Evolutionary conservation across 2,113 vertebrate genomes (phyloP).

Genomic region (Pandion haliaetus): DNA sequence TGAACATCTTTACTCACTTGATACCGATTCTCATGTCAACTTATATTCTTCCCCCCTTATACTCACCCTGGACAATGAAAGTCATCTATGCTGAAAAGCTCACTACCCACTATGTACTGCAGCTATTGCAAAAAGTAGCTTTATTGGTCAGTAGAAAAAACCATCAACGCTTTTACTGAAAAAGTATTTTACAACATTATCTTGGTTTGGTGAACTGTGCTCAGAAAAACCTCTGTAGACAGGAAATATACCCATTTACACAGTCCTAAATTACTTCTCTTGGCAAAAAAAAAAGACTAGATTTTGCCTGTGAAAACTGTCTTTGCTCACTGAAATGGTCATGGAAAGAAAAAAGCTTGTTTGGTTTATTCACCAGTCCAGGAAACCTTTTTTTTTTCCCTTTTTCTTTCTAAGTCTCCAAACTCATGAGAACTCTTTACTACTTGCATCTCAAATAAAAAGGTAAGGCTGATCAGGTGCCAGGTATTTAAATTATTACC

Average conservation of each 20-base stretch:
- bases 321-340: background rate
- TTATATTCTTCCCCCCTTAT: background rate
- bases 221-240: constrained; percentile 1
- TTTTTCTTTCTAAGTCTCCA: background rate
- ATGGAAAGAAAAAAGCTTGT: background rate
- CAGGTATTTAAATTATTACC: background rate
- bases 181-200: background rate
- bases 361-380: background rate
- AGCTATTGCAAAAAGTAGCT: background rate
- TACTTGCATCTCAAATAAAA: background rate
- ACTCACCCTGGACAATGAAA: background rate
- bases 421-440: background rate
- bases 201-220: background rate
- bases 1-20: background rate
- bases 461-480: background rate
- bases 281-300: background rate
- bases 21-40: background rate
- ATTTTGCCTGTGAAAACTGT: background rate
- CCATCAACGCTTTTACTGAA: background rate
- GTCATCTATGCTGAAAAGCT: background rate
- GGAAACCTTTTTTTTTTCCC: background rate
- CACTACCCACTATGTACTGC: background rate
- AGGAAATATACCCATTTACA: constrained; percentile 2
- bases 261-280: background rate
- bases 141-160: background rate